phyloP scores from a whole-genome alignment of 2,888 invertebrate genomes.

The Agonopterix subpropinquella region DNA sequence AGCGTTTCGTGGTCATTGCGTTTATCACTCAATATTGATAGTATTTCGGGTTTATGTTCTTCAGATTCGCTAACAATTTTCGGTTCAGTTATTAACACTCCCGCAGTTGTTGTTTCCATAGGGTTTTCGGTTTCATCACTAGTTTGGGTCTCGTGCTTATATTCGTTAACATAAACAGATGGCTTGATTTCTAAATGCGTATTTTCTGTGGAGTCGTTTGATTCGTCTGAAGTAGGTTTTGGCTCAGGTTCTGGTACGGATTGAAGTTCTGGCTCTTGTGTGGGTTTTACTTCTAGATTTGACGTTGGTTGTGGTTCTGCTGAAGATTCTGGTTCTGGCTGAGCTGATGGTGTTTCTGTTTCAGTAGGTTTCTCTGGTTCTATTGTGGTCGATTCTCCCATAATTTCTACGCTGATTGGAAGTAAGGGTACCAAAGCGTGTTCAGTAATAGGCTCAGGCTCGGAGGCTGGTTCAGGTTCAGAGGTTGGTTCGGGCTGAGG shows the following conservation, averaged over 20 bases:
- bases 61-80: constrained; percentile 17
- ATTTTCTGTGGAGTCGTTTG: constrained; percentile 8
- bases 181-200: constrained; percentile 10
- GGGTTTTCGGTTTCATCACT: background rate
- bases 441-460: constrained; percentile 20
- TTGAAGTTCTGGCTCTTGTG: constrained; percentile 19
- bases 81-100: constrained; percentile 11
- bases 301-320: constrained; percentile 12
- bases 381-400: no score
- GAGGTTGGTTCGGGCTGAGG: constrained; percentile 17
- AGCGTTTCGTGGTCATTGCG: constrained; percentile 14
- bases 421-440: no score
- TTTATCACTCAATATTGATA: constrained; percentile 3
- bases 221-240: constrained; percentile 17
- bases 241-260: constrained; percentile 5
- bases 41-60: background rate
- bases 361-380: no score
- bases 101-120: constrained; percentile 7
- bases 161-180: constrained; percentile 11
- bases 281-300: constrained; percentile 21
- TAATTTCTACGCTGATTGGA: no score
- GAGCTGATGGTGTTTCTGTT: constrained; percentile 15
- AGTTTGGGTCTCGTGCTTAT: constrained; percentile 5
- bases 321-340: constrained; percentile 13
- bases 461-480: constrained; percentile 15